phyloP scores from a whole-genome alignment of 2,797 vertebrate species.

The Huso huso region DNA sequence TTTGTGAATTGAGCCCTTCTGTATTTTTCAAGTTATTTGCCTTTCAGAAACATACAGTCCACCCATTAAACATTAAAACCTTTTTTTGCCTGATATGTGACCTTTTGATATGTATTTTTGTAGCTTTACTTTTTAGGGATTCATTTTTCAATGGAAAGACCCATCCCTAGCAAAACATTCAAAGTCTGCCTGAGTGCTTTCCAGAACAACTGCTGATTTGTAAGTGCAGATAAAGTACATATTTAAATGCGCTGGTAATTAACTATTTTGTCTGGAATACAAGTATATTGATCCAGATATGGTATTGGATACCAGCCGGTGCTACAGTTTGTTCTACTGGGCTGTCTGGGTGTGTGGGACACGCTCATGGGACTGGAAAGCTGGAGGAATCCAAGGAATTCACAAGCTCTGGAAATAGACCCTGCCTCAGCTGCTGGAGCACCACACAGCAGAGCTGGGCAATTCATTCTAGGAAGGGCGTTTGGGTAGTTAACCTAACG shows the following conservation, averaged over 20 bases:
- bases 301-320: background rate
- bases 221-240: too few species aligned
- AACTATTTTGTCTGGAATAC: constrained; percentile 13
- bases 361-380: constrained; percentile 2
- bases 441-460: too few species aligned
- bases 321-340: constrained; percentile 7
- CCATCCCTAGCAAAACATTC: background rate
- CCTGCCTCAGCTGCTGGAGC: constrained; percentile 12
- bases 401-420: constrained; percentile 22
- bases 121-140: background rate
- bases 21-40: too few species aligned
- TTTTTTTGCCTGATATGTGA: too few species aligned
- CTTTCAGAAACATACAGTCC: too few species aligned
- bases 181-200: background rate
- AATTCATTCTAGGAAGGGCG: too few species aligned
- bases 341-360: constrained; percentile 10
- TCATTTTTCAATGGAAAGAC: background rate
- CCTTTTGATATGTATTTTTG: too few species aligned
- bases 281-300: constrained; percentile 2
- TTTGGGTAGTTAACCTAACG: too few species aligned
- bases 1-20: too few species aligned
- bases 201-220: too few species aligned
- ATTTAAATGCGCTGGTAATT: background rate
- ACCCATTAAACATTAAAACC: too few species aligned
- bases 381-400: constrained; percentile 13